Conservation (phyloP, 2,797 vertebrate genomes). For the Pipistrellus nathusii region DNA sequence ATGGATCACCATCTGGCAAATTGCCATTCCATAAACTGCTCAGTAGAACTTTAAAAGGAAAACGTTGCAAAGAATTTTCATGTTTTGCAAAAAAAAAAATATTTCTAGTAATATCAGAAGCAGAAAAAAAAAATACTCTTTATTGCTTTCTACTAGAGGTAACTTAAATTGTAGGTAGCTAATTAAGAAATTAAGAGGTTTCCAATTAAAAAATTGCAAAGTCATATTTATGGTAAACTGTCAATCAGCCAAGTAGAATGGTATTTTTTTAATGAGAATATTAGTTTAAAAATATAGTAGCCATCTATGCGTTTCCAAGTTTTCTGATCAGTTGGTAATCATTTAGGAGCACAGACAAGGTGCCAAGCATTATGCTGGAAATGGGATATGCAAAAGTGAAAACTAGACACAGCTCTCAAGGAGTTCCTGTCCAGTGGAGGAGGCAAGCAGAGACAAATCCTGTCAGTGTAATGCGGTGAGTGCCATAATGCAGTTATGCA, state of each 20-base stretch:
- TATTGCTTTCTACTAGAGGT: conserved; percentile 59
- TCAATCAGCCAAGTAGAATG: conserved; percentile 63
- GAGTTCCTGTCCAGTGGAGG: not conserved
- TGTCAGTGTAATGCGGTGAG: not conserved
- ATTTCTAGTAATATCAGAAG: conserved; percentile 34
- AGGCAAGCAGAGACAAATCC: conserved; percentile 29
- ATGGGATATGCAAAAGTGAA: conserved; percentile 50
- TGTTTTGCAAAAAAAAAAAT: conserved; percentile 52
- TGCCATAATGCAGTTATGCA: not conserved
- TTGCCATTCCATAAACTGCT: conserved; percentile 85
- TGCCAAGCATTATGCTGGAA: conserved; percentile 42
- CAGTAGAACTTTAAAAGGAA: conserved; percentile 79
- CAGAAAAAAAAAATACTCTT: conserved; percentile 66
- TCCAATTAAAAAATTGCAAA: conserved; percentile 71
- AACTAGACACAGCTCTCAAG: not conserved
- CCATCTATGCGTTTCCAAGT: conserved; percentile 64
- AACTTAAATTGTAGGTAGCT: conserved; percentile 68
- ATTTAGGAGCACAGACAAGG: conserved; percentile 11
- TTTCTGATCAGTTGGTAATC: conserved; percentile 68
- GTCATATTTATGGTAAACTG: conserved; percentile 69
- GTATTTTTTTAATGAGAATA: conserved; percentile 74
- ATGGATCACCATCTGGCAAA: conserved; percentile 88
- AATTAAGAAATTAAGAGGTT: conserved; percentile 78
- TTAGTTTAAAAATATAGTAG: conserved; percentile 75
- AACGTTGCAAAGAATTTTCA: conserved; percentile 76